A percentile compares a stretch with the other conserved stretches of the same genome.
Conservation (phyloP, 2,797 vertebrate genomes). For the Perodicticus potto region DNA sequence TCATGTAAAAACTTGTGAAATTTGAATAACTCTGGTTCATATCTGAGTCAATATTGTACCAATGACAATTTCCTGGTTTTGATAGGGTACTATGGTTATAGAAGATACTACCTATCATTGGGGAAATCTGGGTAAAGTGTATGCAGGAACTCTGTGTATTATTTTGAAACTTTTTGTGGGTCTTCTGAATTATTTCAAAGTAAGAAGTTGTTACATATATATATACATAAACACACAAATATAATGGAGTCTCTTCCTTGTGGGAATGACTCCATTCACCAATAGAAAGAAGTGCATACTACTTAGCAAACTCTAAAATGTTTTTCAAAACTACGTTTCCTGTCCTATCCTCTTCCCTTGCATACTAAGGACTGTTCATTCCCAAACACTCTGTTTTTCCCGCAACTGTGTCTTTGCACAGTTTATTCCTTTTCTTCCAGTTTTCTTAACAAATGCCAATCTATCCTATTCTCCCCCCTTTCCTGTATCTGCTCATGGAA, state of each 20-base stretch:
- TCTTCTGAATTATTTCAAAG: slow-evolving; percentile 15
- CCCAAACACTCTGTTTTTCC: background rate
- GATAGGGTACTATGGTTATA: background rate
- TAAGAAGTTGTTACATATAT: background rate
- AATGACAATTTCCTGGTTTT: background rate
- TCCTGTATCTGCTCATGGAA: background rate
- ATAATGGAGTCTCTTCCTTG: background rate
- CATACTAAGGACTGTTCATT: background rate
- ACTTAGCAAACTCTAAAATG: background rate
- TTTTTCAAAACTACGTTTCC: background rate
- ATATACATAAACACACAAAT: background rate
- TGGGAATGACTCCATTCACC: background rate
- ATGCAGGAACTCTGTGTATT: background rate
- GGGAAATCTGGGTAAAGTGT: background rate
- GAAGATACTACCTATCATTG: background rate
- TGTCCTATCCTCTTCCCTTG: background rate
- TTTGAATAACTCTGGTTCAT: background rate
- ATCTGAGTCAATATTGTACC: background rate
- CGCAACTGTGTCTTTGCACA: background rate
- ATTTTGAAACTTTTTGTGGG: background rate
- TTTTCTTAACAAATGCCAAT: background rate
- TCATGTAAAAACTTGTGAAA: background rate
- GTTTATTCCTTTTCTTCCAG: background rate
- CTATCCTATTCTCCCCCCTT: background rate
- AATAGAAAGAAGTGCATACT: background rate